A percentile compares a stretch with the other conserved stretches of the same genome.
Conservation (phyloP, 2,797 vertebrate species). For the Zonotrichia albicollis region DNA sequence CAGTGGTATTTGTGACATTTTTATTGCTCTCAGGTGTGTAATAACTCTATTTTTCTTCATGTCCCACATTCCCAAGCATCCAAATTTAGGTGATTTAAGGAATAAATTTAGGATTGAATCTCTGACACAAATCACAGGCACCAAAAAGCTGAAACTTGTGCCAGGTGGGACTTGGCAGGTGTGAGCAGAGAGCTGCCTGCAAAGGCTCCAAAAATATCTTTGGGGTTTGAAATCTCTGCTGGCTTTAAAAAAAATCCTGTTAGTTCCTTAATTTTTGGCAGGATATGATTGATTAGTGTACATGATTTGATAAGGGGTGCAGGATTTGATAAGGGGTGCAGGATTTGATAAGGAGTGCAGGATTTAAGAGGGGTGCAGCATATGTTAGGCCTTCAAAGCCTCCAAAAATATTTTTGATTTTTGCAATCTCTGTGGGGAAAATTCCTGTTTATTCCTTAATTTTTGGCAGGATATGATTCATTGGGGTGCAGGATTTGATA, state of each 20-base stretch:
- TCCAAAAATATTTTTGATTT: no score
- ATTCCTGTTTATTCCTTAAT: no score
- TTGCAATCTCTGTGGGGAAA: no score
- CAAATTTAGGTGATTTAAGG: background rate
- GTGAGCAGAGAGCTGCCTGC: background rate
- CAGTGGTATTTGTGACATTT: background rate
- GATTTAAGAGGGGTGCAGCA: no score
- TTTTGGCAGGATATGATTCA: no score
- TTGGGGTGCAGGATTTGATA: no score
- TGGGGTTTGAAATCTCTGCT: background rate
- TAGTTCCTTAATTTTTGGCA: background rate
- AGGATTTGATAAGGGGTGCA: no score
- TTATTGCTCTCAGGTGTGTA: background rate
- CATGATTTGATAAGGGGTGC: no score
- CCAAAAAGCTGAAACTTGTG: background rate
- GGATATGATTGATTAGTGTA: no score
- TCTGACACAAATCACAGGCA: background rate
- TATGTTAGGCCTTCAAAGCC: no score
- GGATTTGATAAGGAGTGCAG: no score
- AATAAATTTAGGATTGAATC: background rate
- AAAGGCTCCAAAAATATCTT: background rate
- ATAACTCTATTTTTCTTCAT: background rate
- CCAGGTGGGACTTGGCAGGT: background rate
- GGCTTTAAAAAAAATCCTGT: background rate
- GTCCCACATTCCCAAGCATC: background rate